Percentiles rank a stretch among this genome's conserved stretches.
Conservation (phyloP, 2,888 invertebrate genomes). For the Falcaria lacertinaria region DNA sequence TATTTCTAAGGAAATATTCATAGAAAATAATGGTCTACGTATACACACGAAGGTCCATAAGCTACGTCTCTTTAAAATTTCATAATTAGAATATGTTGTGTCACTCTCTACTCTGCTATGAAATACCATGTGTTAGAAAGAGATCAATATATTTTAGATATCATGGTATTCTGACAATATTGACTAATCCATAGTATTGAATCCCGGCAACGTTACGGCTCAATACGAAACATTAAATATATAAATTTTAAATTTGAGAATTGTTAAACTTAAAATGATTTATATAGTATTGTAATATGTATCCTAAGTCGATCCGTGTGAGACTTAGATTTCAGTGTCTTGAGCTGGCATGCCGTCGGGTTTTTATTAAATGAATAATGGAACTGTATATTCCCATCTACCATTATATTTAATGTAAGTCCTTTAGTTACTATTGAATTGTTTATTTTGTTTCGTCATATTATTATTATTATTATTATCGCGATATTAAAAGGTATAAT, state of each 20-base stretch:
- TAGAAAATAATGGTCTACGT: too few species aligned
- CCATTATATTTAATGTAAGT: neutral
- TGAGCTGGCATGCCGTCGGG: neutral
- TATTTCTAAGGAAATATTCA: too few species aligned
- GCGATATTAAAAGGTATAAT: constrained; percentile 2
- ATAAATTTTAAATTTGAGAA: too few species aligned
- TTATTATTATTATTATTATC: constrained; percentile 3
- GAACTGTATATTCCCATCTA: neutral
- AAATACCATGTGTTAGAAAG: neutral
- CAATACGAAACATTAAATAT: too few species aligned
- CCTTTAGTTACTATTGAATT: constrained; percentile 1
- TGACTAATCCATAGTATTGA: too few species aligned
- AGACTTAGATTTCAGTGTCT: neutral
- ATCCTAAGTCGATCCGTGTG: neutral
- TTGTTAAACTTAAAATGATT: too few species aligned
- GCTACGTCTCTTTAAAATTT: too few species aligned
- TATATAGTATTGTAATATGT: neutral
- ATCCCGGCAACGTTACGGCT: too few species aligned
- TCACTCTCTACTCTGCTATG: neutral
- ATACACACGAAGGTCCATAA: too few species aligned
- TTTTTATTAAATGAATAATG: neutral
- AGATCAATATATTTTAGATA: neutral
- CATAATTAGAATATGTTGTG: neutral
- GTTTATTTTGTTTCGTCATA: constrained; percentile 7
- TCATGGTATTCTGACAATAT: neutral